Base-by-base conservation (phyloP, 2,888 invertebrate genomes). In the Eubasilissa splendida region DNA sequence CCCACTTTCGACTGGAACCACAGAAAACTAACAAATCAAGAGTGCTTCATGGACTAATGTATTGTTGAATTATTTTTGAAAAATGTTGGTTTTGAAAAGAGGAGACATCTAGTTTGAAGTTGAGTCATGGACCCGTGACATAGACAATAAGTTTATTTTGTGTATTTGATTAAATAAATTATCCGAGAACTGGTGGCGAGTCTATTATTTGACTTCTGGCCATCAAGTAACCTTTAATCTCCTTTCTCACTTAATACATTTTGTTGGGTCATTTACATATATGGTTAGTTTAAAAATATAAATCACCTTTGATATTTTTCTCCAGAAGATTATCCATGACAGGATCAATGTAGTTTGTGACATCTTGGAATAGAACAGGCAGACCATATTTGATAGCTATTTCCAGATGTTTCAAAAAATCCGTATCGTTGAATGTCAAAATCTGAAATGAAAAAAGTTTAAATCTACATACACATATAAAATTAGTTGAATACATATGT, bases 281-380 rank as follows among this genome's bases (percentile, higher is more conserved):
- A 54, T 12, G 58, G 4, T 58, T 58, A 8, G 11, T 58, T 11
- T 5, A 42, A 42, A 42, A 42, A 42, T n/a, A 58, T 53, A 77
- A 84, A 84, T 76, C 87, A 94, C 94, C 91, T 91, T 95, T 95
- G 66, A 97, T 92, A 86, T 96, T 96, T 87, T 96, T 97, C 86
- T 96, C 95, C 10, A 98, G 89, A 0, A 97, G 94, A 86, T 96
- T 96, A 85, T 96, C 96, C 56, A 97, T 94, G 1, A 97, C 95
- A 0, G 97, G 97, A 88, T 98, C 97, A 58, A 98, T 95, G 86
- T 96, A 97, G 86, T 96, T 96, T 86, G 97, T 97, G 3, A 97
- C 96, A 86, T 98, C 97, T 89, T 96, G 95, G 87, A 98, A 96
- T 0, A 98, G 87, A 71, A 98, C 94, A 0, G 97, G 96, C 85